Percentiles rank a stretch among this genome's conserved stretches.
Evolutionary conservation across 2,797 vertebrate species (phyloP).

Genomic region (Chrysocyon brachyurus): DNA sequence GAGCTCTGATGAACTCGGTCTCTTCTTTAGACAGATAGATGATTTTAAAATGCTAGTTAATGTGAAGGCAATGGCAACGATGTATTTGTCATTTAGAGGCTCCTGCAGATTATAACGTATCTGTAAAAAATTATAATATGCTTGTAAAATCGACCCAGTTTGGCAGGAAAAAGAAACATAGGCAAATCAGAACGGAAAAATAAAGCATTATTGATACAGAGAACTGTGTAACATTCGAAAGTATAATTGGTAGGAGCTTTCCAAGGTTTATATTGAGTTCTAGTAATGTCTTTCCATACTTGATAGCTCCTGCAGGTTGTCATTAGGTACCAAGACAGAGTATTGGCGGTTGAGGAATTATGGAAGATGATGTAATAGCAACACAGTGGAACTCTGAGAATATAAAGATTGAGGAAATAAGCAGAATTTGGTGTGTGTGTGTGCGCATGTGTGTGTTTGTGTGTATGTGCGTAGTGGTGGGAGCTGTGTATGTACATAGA

Average conservation of each 20-base stretch:
- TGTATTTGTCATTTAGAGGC: conserved; percentile 38
- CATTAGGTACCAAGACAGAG: neutral
- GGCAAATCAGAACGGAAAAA: neutral
- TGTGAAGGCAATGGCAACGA: neutral
- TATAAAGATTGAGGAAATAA: neutral
- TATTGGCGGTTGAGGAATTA: neutral
- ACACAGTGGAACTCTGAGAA: neutral
- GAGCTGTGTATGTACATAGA: neutral
- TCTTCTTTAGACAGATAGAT: neutral
- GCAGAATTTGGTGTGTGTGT: neutral
- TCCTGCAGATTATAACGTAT: neutral
- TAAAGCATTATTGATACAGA: neutral
- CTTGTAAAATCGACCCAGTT: conserved; percentile 14
- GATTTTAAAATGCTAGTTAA: conserved; percentile 33
- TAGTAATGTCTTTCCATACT: neutral
- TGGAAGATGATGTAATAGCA: neutral
- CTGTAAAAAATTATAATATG: conserved; percentile 24
- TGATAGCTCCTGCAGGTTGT: neutral
- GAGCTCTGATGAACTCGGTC: neutral
- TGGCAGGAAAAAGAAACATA: neutral
- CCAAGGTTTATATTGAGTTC: neutral
- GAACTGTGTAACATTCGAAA: neutral
- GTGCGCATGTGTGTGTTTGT: neutral
- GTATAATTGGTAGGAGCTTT: conserved; percentile 5
- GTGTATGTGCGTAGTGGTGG: neutral